Evolutionary conservation across 1,140 invertebrate species (phyloP).

Genomic region (Ylistrum balloti): DNA sequence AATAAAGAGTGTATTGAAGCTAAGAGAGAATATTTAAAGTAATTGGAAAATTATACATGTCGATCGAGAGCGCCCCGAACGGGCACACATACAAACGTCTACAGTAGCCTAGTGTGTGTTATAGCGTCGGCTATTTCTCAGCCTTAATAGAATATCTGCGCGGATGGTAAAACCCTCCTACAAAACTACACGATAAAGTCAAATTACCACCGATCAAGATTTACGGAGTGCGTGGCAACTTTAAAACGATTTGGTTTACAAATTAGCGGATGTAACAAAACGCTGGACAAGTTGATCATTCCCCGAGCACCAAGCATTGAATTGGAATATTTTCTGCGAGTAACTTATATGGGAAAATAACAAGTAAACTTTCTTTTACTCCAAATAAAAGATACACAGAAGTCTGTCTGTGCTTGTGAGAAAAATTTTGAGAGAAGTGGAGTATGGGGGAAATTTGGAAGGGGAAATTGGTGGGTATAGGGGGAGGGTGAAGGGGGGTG

Average conservation of each 20-base stretch:
- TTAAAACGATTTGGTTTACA: background rate
- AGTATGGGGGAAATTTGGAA: background rate
- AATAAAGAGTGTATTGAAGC: slow-evolving; percentile 13
- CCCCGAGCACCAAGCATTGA: background rate
- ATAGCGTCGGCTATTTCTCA: background rate
- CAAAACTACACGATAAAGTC: background rate
- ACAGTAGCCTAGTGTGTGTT: background rate
- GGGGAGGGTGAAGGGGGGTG: background rate
- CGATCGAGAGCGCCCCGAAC: background rate
- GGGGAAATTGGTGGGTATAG: background rate
- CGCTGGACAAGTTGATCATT: background rate
- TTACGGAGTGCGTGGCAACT: background rate
- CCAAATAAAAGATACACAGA: no score
- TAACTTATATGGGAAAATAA: no score
- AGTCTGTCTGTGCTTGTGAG: no score
- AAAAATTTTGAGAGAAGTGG: no score
- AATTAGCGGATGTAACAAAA: background rate
- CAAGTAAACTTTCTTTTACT: no score
- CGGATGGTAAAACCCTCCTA: background rate
- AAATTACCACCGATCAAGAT: background rate
- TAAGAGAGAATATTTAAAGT: background rate
- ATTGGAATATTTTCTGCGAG: background rate
- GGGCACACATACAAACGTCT: background rate
- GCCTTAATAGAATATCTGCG: background rate
- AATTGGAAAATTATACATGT: background rate